Evolutionary conservation across 2,888 invertebrate genomes (phyloP).

Genomic region (Mycogona germanica): DNA sequence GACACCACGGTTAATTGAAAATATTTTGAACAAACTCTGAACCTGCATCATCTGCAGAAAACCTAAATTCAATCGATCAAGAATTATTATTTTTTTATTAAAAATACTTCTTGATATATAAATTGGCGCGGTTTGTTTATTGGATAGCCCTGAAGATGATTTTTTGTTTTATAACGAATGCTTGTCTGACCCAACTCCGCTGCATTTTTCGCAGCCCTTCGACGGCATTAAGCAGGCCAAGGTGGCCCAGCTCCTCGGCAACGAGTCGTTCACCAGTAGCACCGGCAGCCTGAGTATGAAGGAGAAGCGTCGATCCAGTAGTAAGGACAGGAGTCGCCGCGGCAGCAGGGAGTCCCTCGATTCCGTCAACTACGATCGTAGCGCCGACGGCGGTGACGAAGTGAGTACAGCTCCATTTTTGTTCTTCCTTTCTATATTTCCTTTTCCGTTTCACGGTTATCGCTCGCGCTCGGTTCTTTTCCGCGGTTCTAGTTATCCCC

Average conservation of each 20-base stretch:
- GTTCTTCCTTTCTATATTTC: too few relatives aligned
- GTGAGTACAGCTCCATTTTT: too few relatives aligned
- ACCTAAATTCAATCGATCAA: too few relatives aligned
- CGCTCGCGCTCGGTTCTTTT: too few relatives aligned
- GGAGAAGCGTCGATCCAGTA: slow-evolving; percentile 40
- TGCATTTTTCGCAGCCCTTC: slow-evolving; percentile 68
- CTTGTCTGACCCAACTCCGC: too few relatives aligned
- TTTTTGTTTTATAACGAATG: not conserved
- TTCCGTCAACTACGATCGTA: slow-evolving; percentile 49
- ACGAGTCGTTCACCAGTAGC: slow-evolving; percentile 33
- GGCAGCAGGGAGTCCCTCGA: slow-evolving; percentile 60
- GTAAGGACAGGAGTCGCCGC: slow-evolving; percentile 45
- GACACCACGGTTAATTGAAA: too few relatives aligned
- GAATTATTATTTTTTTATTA: too few relatives aligned
- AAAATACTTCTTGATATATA: too few relatives aligned
- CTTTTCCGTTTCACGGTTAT: too few relatives aligned
- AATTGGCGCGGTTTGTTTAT: not conserved
- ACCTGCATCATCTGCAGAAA: too few relatives aligned
- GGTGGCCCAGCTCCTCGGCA: slow-evolving; percentile 56
- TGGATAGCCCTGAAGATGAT: not conserved
- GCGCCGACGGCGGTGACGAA: slow-evolving; percentile 47
- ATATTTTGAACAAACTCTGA: too few relatives aligned
- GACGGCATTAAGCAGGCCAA: slow-evolving; percentile 89
- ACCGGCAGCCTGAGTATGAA: slow-evolving; percentile 24
- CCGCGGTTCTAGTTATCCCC: too few relatives aligned